Evolutionary conservation across 2,113 vertebrate genomes (phyloP).

Genomic region (Ascaphus truei): DNA sequence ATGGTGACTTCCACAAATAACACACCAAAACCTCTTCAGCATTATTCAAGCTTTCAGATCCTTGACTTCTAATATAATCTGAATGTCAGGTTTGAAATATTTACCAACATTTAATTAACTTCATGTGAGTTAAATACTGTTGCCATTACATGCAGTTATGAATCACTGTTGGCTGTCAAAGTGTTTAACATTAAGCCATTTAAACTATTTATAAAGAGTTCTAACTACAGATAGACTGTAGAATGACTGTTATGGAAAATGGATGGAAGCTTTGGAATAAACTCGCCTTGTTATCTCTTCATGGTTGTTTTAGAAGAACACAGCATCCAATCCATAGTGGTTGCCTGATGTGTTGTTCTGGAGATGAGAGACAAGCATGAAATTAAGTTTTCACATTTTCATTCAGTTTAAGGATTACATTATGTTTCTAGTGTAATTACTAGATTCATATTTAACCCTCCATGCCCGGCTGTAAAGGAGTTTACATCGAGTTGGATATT

Average conservation of each 20-base stretch:
- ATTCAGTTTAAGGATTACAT: no score
- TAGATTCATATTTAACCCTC: no score
- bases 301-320: no score
- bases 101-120: conserved; percentile 4
- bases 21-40: background rate
- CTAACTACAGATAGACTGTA: background rate
- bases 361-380: no score
- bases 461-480: no score
- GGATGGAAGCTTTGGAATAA: background rate
- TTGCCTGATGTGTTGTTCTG: no score
- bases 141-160: background rate
- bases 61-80: background rate
- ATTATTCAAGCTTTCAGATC: background rate
- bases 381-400: no score
- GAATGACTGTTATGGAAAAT: background rate
- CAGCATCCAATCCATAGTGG: no score
- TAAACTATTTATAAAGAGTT: conserved; percentile 12
- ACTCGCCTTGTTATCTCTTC: no score
- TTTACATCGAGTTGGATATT: no score
- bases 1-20: background rate
- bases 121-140: background rate
- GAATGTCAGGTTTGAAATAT: background rate
- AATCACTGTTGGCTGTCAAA: background rate
- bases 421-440: no score
- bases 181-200: background rate